A percentile compares a stretch with the other conserved stretches of the same genome.
Conservation (phyloP, 2,797 vertebrate species). For the Sternarchorhynchus goeldii region DNA sequence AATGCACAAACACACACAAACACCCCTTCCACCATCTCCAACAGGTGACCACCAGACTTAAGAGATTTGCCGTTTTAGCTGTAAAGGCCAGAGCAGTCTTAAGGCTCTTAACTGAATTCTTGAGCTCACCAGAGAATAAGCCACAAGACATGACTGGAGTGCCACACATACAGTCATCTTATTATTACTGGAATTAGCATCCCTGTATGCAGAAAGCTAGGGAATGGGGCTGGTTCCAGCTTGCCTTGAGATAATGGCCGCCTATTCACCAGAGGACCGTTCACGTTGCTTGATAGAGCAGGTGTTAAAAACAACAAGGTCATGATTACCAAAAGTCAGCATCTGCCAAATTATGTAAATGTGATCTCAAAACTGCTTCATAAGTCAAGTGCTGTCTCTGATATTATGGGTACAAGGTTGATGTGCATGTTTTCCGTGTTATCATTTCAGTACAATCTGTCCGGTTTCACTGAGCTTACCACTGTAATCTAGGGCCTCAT, state of each 20-base stretch:
- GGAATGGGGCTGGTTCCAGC: not conserved
- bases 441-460: not conserved
- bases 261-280: not conserved
- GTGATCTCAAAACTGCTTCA: not conserved
- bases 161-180: slow-evolving; percentile 45
- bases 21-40: slow-evolving; percentile 6
- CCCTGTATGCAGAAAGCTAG: slow-evolving; percentile 51
- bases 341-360: no score
- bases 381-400: not conserved
- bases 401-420: not conserved
- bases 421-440: not conserved
- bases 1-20: slow-evolving; percentile 35
- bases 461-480: not conserved
- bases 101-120: slow-evolving; percentile 54
- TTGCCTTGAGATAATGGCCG: not conserved
- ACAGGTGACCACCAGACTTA: slow-evolving; percentile 31
- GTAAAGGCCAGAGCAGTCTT: slow-evolving; percentile 58
- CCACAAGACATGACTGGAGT: slow-evolving; percentile 34
- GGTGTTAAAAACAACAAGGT: no score
- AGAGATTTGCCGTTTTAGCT: slow-evolving; percentile 52
- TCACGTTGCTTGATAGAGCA: no score
- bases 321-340: no score
- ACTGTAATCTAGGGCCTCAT: not conserved
- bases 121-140: slow-evolving; percentile 37
- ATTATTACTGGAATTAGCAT: slow-evolving; percentile 22